phyloP scores from a whole-genome alignment of 2,113 vertebrate species.

The Pituophis catenifer region DNA sequence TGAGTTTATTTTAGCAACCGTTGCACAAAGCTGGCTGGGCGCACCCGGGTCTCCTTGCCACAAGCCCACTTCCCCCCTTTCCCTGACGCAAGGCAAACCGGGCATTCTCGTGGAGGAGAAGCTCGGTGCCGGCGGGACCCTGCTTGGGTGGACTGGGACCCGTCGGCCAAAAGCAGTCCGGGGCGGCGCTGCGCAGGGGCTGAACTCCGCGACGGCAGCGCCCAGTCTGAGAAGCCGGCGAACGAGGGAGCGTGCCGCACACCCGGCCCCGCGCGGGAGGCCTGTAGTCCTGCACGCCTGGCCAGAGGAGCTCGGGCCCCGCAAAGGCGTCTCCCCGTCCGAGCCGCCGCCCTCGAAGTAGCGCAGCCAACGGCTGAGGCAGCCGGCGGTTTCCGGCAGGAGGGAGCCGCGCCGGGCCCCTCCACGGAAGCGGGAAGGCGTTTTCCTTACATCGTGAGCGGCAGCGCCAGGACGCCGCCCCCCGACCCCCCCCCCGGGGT shows the following conservation, averaged over 20 bases:
- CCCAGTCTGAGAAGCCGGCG: not conserved
- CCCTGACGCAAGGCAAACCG: not conserved
- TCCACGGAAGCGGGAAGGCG: not conserved
- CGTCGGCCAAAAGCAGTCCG: not conserved
- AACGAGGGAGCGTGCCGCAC: not conserved
- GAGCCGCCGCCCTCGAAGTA: not conserved
- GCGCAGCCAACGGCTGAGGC: not conserved
- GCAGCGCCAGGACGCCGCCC: not conserved
- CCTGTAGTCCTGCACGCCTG: not conserved
- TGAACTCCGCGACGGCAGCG: too few relatives aligned
- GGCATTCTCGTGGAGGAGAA: too few relatives aligned
- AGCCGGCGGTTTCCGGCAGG: not conserved
- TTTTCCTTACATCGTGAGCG: not conserved
- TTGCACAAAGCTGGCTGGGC: not conserved
- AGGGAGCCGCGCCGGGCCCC: not conserved
- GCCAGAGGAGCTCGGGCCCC: not conserved
- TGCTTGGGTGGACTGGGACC: slow-evolving; percentile 35
- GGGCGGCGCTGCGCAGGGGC: not conserved
- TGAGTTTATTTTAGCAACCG: not conserved
- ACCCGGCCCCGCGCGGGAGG: too few relatives aligned
- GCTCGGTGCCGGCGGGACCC: slow-evolving; percentile 51
- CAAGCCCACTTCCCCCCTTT: not conserved
- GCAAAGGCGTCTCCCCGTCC: not conserved
- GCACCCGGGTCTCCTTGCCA: not conserved
- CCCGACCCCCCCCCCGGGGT: not conserved